Evolutionary conservation across 2,888 invertebrate genomes (phyloP), one percentile per base, ranked within the genome.

Genomic region (Eulithis prunata): DNA sequence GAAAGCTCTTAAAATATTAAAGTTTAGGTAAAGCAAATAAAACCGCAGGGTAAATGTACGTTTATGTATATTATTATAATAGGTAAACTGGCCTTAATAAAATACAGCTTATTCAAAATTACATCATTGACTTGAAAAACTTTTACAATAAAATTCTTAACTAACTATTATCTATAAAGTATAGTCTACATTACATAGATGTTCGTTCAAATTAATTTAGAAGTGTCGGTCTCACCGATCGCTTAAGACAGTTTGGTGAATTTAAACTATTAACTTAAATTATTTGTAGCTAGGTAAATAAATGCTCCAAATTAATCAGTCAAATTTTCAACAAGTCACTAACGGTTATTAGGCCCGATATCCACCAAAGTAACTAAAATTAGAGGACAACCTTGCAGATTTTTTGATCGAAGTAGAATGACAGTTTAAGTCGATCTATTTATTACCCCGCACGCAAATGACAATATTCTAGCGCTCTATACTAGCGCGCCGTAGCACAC

Each of bases 61-160:
- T 66, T 53, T 52, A 57, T 54, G 36, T 88, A 87, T 85, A 46
- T 82, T 10, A 41, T 86, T 62, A 82, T 86, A 66, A 67, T 58
- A 49, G 21, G 49, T 83, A 81, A 79, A 91, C 87, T 89, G 90
- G 86, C 89, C 87, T 89, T 83, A 86, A 85, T 85, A 86, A 88
- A 85, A 87, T 86, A 88, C 81, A 84, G 76, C 81, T 82, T 86
- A 86, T 72, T 72, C 70, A 72, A 83, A 79, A 77, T 81, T 83
- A 84, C 72, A 78, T 77, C 83, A 82, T 73, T 85, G 83, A 71
- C 70, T 71, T 69, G 66, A 83, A 80, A 83, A 72, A 71, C 43
- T 45, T 65, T 64, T 58, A 64, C 62, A 60, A 61, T 58, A 64
- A 58, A 60, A 61, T 54, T 60, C 38, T 51, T 54, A 57, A 21